These are phyloP conservation scores for Eumeta japonica DNA, from an alignment of 1,140 invertebrate species.

Conservation along the genomic window DNA sequence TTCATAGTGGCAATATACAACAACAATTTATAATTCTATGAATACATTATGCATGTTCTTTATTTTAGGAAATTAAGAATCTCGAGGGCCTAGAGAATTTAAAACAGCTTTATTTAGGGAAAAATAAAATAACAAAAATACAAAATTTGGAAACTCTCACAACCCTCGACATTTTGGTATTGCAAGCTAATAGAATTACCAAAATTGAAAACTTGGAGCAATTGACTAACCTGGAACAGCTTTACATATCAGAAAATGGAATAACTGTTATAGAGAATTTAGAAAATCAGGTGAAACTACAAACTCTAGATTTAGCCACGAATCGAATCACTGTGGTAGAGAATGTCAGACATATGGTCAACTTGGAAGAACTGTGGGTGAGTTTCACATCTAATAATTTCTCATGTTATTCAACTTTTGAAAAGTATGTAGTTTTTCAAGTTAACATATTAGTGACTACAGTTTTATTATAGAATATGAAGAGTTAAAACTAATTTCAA, in stretches of 20 bases:
- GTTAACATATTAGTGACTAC: too few relatives aligned
- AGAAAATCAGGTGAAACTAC: slow-evolving; percentile 67
- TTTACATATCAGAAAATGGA: slow-evolving; percentile 95
- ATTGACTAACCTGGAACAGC: slow-evolving; percentile 74
- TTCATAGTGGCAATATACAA: neutral
- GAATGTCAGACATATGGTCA: slow-evolving; percentile 72
- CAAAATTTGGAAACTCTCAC: slow-evolving; percentile 79
- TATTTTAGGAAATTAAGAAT: slow-evolving; percentile 78
- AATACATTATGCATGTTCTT: neutral
- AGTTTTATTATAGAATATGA: too few relatives aligned
- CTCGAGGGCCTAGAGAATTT: slow-evolving; percentile 73
- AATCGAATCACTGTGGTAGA: slow-evolving; percentile 84
- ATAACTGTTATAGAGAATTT: slow-evolving; percentile 76
- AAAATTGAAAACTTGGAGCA: slow-evolving; percentile 85
- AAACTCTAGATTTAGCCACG: slow-evolving; percentile 86
- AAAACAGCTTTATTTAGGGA: slow-evolving; percentile 83
- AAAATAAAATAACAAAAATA: slow-evolving; percentile 94
- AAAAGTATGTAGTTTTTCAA: too few relatives aligned
- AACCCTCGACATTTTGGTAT: slow-evolving; percentile 79
- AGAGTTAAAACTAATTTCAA: too few relatives aligned
- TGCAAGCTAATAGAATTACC: slow-evolving; percentile 87
- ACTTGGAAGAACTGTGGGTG: slow-evolving; percentile 94
- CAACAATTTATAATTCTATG: neutral
- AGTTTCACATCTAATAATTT: slow-evolving; percentile 23
- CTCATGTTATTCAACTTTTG: too few relatives aligned